These are phyloP conservation scores for Melanotaenia pygmaea DNA, from an alignment of 2,797 vertebrate species.

Conservation along the genomic window DNA sequence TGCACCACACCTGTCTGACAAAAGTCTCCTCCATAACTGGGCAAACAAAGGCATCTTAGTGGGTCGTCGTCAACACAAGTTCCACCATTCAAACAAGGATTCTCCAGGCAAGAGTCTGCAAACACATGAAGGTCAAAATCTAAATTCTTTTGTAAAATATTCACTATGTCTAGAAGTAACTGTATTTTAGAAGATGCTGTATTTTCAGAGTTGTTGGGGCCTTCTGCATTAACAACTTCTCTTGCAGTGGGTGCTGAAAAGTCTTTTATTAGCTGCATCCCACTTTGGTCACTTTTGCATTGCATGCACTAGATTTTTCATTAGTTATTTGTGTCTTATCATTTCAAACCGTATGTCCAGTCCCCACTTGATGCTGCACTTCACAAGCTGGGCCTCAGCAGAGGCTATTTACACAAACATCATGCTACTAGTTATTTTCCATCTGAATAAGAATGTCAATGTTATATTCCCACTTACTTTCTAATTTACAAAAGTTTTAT, in stretches of 20 bases:
- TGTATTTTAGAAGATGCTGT: background rate
- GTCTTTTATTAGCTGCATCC: background rate
- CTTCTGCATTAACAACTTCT: background rate
- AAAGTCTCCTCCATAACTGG: conserved; percentile 88
- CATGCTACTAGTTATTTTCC: background rate
- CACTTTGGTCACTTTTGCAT: background rate
- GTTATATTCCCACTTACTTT: background rate
- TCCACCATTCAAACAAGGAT: conserved; percentile 92
- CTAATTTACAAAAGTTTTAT: background rate
- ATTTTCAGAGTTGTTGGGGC: background rate
- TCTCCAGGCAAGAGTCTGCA: conserved; percentile 89
- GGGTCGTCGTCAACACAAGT: conserved; percentile 87
- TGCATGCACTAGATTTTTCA: background rate
- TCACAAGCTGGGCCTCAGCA: background rate
- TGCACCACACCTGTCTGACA: conserved; percentile 86
- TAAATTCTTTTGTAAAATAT: background rate
- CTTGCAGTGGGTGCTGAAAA: background rate
- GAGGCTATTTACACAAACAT: background rate
- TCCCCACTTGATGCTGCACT: background rate
- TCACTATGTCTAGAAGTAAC: accelerated
- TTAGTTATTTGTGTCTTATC: background rate
- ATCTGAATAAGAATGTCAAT: background rate
- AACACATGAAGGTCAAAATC: background rate
- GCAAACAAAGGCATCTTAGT: conserved; percentile 87
- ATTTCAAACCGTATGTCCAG: background rate